phyloP scores from a whole-genome alignment of 2,888 invertebrate genomes.

The Strigamia transsilvanica region DNA sequence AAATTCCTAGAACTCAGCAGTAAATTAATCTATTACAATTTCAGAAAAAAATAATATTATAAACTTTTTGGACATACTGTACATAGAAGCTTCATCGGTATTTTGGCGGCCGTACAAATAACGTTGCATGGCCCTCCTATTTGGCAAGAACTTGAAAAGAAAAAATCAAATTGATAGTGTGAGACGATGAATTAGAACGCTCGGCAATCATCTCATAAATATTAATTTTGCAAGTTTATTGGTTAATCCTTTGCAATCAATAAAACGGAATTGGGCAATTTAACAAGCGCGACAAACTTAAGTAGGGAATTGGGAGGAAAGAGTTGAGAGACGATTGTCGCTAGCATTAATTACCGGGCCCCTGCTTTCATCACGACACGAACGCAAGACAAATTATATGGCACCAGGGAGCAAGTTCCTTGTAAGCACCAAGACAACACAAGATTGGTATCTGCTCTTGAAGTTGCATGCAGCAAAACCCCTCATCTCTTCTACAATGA shows the following conservation, averaged over 20 bases:
- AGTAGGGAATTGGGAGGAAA: conserved; percentile 22
- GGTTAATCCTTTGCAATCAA: not conserved
- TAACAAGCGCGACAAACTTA: not conserved
- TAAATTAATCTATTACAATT: no score
- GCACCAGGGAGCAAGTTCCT: conserved; percentile 34
- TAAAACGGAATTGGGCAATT: not conserved
- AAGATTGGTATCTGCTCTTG: conserved; percentile 6
- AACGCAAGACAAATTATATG: conserved; percentile 38
- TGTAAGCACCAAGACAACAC: conserved; percentile 23
- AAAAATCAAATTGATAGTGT: no score
- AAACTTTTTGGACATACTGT: no score
- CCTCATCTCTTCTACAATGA: not conserved
- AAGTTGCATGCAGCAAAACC: conserved; percentile 30
- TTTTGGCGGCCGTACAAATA: no score
- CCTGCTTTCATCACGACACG: conserved; percentile 35
- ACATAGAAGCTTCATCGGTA: no score
- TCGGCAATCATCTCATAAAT: no score
- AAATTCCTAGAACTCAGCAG: no score
- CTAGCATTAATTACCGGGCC: conserved; percentile 13
- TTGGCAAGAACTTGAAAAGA: no score
- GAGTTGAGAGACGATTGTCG: conserved; percentile 35
- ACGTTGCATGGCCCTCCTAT: no score
- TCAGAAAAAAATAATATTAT: no score
- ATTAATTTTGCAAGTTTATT: not conserved
- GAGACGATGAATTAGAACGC: no score